Conservation (phyloP, 1,140 invertebrate species). For the Zeugodacus cucurbitae region DNA sequence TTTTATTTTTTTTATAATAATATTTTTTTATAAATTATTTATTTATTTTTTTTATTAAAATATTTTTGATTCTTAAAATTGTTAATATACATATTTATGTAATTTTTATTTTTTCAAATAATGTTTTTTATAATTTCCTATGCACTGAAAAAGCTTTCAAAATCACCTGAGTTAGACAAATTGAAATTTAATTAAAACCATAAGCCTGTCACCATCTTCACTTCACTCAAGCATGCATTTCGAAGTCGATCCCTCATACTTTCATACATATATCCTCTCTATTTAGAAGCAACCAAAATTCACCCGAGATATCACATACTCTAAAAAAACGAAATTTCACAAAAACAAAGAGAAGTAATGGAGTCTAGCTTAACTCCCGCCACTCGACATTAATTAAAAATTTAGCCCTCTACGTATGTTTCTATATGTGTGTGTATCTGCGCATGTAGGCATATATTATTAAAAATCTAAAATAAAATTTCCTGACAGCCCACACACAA, state of each 20-base stretch:
- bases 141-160: neutral
- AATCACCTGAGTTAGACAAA: neutral
- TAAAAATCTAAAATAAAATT: slow-evolving; percentile 66
- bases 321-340: neutral
- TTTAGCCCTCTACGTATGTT: slow-evolving; percentile 43
- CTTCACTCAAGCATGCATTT: neutral
- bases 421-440: neutral
- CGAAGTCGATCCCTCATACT: neutral
- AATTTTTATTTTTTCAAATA: too few relatives aligned
- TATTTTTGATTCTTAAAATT: too few relatives aligned
- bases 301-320: neutral
- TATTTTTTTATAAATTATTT: too few relatives aligned
- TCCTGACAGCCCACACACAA: neutral
- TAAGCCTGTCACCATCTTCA: neutral
- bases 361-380: neutral
- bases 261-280: neutral
- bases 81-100: too few relatives aligned
- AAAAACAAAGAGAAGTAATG: neutral
- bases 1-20: too few relatives aligned
- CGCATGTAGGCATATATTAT: slow-evolving; percentile 49
- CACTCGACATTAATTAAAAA: slow-evolving; percentile 62
- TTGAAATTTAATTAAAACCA: slow-evolving; percentile 39
- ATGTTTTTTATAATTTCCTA: neutral
- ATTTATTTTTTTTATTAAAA: too few relatives aligned
- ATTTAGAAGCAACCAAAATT: neutral